Percentiles rank a stretch among this genome's conserved stretches.
These are phyloP conservation scores for Himalopsyche anomala DNA, from an alignment of 2,888 invertebrate genomes.

Conservation along the genomic window DNA sequence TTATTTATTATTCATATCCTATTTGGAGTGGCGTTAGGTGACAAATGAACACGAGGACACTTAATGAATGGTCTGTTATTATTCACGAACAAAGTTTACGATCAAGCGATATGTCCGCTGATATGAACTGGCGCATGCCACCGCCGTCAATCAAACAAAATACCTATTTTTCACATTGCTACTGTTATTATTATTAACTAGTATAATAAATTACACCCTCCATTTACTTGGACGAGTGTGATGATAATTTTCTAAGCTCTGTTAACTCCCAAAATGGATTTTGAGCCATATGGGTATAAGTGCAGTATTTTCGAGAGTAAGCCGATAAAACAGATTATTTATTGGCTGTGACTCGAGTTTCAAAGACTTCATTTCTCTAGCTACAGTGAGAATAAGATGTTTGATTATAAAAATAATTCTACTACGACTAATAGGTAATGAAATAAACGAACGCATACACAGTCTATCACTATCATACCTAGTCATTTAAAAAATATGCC, in stretches of 20 bases:
- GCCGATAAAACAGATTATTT: too few species aligned
- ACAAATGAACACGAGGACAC: constrained; percentile 1
- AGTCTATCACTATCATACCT: too few species aligned
- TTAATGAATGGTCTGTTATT: constrained; percentile 41
- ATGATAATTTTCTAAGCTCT: background rate
- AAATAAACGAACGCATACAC: too few species aligned
- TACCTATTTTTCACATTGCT: background rate
- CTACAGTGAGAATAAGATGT: too few species aligned
- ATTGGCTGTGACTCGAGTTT: too few species aligned
- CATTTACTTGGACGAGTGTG: background rate
- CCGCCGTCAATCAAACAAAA: constrained; percentile 25
- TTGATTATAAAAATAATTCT: too few species aligned
- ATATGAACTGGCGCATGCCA: constrained; percentile 29
- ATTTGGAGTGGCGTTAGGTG: constrained; percentile 24
- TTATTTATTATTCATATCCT: constrained; percentile 10
- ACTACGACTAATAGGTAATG: too few species aligned
- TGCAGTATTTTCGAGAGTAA: too few species aligned
- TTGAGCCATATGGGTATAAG: too few species aligned
- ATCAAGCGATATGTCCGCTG: constrained; percentile 20
- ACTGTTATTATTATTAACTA: constrained; percentile 7
- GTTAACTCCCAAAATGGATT: too few species aligned
- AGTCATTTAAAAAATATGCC: too few species aligned
- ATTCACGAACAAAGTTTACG: constrained; percentile 32
- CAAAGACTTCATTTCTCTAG: too few species aligned
- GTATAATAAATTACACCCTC: background rate